Evolutionary conservation across 2,888 invertebrate species (phyloP).

Genomic region (Gastrophysa polygoni): DNA sequence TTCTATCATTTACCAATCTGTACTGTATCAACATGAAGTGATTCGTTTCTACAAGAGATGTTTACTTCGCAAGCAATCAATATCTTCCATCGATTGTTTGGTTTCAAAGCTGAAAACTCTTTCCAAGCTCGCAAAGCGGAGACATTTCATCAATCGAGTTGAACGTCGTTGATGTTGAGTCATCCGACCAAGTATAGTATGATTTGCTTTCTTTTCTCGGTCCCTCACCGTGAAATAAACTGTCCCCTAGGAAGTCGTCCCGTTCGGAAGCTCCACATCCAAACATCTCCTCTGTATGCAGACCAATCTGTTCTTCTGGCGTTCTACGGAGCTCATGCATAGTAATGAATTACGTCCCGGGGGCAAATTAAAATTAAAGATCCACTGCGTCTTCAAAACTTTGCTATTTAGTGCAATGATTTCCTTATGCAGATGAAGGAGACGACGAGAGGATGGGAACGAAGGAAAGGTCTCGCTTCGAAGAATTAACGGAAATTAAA

Average conservation of each 20-base stretch:
- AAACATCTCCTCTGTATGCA: conserved; percentile 50
- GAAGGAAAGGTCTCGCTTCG: conserved; percentile 22
- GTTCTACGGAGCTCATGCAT: conserved; percentile 58
- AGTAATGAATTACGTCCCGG: conserved; percentile 61
- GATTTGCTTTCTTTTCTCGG: neutral
- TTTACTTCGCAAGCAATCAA: no score
- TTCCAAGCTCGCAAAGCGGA: no score
- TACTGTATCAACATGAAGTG: no score
- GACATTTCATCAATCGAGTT: no score
- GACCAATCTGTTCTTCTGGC: conserved; percentile 56
- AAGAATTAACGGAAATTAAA: conserved; percentile 30
- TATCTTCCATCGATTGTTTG: no score
- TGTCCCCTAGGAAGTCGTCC: conserved; percentile 4
- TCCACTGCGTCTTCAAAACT: conserved; percentile 58
- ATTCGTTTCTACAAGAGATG: no score
- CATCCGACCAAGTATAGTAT: no score
- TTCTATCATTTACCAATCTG: no score
- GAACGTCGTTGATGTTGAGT: no score
- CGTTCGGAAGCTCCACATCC: conserved; percentile 5
- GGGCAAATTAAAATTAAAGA: conserved; percentile 62
- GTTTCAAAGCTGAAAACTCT: no score
- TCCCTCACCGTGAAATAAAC: neutral
- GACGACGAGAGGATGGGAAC: neutral
- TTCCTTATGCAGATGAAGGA: conserved; percentile 57
- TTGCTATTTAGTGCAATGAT: conserved; percentile 61